Evolutionary conservation across 1,140 invertebrate genomes (phyloP), one percentile per base, ranked within the genome.

Genomic region (Ceratina calcarata): DNA sequence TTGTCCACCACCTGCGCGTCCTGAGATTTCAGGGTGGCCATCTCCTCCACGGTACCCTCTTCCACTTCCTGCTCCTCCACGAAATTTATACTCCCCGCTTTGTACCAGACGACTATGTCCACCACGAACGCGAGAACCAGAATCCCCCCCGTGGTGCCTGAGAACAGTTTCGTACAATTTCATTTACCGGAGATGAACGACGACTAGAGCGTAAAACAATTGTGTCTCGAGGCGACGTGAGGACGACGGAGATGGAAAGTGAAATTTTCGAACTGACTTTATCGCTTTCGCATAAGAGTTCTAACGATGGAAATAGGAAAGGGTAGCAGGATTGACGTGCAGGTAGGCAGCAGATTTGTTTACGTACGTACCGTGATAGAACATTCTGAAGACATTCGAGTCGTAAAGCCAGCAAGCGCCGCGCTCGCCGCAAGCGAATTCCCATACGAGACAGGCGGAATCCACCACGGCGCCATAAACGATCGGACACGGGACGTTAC

Each of bases 381-480:
- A 96, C 91, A 96, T 95, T 73, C 98, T 93, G 87, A 98, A 97
- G 65, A 95, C 94, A 85, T 96, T 95, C 37, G 95, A 95, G 93
- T 98, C 97, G 92, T 98, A 98, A 18, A 97, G 94, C 83, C 95
- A 96, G 93, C 97, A 98, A 27, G 95, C 95, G n/a, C 90, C 96
- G 73, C 97, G 93, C 83, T 96, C 94, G 32, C 96, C 96, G 89
- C 97, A 98, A 3, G 96, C 95, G 49, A 94, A 95, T 91, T 98
- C 96, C 95, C 97, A 98, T 84, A 98, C 95, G 2, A 97, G 94
- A 93, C 98, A 98, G 1, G 97, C 97, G 1, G 97, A 97, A 94
- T 98, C 98, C 55, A 98, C 96, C 15, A 98, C 96, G 73, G 96
- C 96, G 78, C 97, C 97, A 92, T 98, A 98, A 82, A 98, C 95